Evolutionary conservation across 2,113 vertebrate species (phyloP).

Genomic region (Hippoglossus stenolepis): DNA sequence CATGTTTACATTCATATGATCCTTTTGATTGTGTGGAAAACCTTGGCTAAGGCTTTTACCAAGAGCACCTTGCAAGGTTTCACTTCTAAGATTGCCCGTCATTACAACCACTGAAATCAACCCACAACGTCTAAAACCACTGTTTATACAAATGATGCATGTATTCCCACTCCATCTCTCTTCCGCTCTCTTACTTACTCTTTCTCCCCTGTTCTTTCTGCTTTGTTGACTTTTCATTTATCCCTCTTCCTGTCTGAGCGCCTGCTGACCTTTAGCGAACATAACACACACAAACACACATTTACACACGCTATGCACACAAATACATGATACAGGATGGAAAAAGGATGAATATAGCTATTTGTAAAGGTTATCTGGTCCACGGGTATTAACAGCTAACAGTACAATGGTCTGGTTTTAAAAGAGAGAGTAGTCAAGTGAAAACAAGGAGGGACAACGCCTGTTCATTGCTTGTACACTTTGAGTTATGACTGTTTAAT

Average conservation of each 20-base stretch:
- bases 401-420: conserved; percentile 36
- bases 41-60: neutral
- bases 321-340: conserved; percentile 40
- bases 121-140: neutral
- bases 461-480: neutral
- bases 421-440: neutral
- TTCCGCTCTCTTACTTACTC: conserved; percentile 22
- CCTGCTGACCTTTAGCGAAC: conserved; percentile 77
- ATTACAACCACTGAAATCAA: neutral
- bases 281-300: conserved; percentile 48
- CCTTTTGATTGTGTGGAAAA: neutral
- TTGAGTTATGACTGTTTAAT: conserved; percentile 11
- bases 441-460: neutral
- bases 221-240: conserved; percentile 77
- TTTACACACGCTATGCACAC: conserved; percentile 12
- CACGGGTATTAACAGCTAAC: conserved; percentile 23
- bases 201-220: conserved; percentile 45
- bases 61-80: neutral
- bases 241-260: conserved; percentile 68
- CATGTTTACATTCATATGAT: neutral
- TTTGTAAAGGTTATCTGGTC: conserved; percentile 73
- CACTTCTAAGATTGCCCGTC: neutral
- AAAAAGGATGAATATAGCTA: conserved; percentile 61
- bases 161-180: conserved; percentile 25
- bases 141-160: conserved; percentile 15